Base-by-base conservation (phyloP, 2,797 vertebrate genomes). In the Cryptoblepharus egeriae region DNA sequence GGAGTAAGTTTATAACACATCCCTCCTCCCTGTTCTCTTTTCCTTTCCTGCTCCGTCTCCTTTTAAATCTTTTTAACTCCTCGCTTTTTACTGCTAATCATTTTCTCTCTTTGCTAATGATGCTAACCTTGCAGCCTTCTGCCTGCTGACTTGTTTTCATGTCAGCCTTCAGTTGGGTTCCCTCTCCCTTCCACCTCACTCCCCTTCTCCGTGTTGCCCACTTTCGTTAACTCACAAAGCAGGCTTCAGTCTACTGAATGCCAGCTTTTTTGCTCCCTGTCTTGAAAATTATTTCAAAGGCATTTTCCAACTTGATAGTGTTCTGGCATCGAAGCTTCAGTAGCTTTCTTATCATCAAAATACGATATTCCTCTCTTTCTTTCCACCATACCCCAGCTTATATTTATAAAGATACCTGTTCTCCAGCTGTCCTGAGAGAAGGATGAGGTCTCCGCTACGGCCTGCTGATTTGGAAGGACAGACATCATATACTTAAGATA, bases 391-490 rank as follows among this genome's bases (percentile, higher is more conserved):
- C 76, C 83, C 83, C 73, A 85, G 72, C 81, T 88, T 35, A 15
- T 0, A 0, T n/a, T 55, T 20, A 52, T 87, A 91, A 90, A 89
- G 87, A 88, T 87, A 78, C 58, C 85, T 87, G 64, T 80, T 67
- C 83, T 87, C 85, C 92, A 90, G 87, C 87, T 92, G 96, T 95
- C 95, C 77, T 39, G 96, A 95, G 96, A 96, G 92, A 85, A 39
- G 83, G 87, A 89, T 93, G 81, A 91, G 91, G 92, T 92, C 76
- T 96, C 94, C 94, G 95, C 32, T 77, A 94, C 92, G 95, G 87
- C 94, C 95, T 95, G 96, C 96, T 97, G 95, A 96, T 96, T 96
- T 94, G 94, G 94, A 94, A 95, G 95, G 93, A 93, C 94, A 94
- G 90, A 90, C 63, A 89, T 87, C 88, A 26, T 86, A 37, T 82